Conservation (phyloP, 2,797 vertebrate species). For the Psittacula derbiana region DNA sequence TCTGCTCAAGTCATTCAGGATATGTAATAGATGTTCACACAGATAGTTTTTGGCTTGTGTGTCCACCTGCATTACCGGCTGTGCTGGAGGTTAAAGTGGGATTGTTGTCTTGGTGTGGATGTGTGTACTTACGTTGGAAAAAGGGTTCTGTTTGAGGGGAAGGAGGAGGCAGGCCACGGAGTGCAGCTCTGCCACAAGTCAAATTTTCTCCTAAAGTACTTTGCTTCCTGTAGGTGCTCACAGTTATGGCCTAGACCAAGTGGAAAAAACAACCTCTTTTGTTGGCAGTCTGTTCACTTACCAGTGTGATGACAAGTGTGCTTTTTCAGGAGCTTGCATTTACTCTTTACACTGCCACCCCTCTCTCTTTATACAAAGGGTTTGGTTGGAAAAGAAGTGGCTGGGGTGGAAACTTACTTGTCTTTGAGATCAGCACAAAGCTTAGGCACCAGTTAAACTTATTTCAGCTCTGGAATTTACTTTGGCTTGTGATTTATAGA, state of each 20-base stretch:
- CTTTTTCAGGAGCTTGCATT: not conserved
- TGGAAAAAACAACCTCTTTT: not conserved
- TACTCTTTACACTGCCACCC: not conserved
- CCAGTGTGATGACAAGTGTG: too few species aligned
- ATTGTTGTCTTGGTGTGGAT: not conserved
- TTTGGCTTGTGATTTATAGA: not conserved
- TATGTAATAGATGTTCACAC: not conserved
- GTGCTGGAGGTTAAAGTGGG: not conserved
- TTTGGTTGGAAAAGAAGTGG: not conserved
- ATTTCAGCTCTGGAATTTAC: not conserved
- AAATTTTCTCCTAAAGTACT: not conserved
- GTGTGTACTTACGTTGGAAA: not conserved
- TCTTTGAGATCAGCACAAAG: not conserved
- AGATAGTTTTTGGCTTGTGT: not conserved
- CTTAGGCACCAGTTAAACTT: not conserved
- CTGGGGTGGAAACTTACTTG: not conserved
- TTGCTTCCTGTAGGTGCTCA: rapidly evolving
- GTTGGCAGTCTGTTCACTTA: not conserved
- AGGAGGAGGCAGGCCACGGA: too few species aligned
- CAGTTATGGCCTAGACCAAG: not conserved
- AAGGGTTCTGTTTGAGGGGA: not conserved
- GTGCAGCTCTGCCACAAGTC: not conserved
- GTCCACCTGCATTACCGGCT: not conserved
- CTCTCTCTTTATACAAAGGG: not conserved
- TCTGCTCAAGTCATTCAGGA: not conserved